Conservation (phyloP, 2,113 vertebrate genomes). For the Gymnocephalus cernua region DNA sequence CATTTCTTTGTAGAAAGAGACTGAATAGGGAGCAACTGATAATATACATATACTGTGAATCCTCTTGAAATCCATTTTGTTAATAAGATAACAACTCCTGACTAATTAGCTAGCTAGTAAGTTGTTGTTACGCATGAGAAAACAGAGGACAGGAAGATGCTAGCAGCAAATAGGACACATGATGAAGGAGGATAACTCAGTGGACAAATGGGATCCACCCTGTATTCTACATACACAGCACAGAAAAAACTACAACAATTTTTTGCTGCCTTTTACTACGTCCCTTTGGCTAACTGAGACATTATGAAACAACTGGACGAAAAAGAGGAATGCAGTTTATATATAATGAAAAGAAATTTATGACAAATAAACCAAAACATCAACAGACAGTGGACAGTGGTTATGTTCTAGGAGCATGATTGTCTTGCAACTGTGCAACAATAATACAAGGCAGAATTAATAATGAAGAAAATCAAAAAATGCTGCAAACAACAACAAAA, state of each 20-base stretch:
- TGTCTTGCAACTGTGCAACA: constrained; percentile 23
- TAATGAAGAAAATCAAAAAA: constrained; percentile 47
- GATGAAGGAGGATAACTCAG: not conserved
- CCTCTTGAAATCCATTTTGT: not conserved
- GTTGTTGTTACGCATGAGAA: not conserved
- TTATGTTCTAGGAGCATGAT: constrained; percentile 8
- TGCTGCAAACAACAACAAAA: constrained; percentile 33
- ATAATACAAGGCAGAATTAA: constrained; percentile 47
- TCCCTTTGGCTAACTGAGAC: constrained; percentile 7
- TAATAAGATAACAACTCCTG: not conserved
- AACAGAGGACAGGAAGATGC: not conserved
- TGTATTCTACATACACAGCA: not conserved
- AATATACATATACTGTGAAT: not conserved
- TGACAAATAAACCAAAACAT: constrained; percentile 14
- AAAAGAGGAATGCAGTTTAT: not conserved
- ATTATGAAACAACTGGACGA: not conserved
- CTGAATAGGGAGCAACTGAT: not conserved
- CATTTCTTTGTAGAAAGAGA: not conserved
- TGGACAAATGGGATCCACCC: not conserved
- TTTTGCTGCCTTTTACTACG: not conserved
- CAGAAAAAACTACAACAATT: not conserved
- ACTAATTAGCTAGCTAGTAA: not conserved
- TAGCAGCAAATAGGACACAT: not conserved
- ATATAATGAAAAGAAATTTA: not conserved
- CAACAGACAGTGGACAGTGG: not conserved